phyloP scores from a whole-genome alignment of 2,113 vertebrate species.

The Chloropsis cyanopogon region DNA sequence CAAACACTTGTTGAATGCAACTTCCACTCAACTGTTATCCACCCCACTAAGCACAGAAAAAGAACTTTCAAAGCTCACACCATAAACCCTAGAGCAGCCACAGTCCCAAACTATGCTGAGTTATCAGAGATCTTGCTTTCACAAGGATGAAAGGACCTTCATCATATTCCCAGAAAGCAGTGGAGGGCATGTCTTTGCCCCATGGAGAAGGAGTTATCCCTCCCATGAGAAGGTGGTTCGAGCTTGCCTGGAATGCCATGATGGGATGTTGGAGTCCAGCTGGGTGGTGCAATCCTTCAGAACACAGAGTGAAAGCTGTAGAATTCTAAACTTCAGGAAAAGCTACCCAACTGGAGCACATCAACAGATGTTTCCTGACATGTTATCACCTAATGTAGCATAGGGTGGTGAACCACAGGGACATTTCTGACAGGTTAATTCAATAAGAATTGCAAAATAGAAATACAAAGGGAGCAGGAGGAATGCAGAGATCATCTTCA shows the following conservation, averaged over 20 bases:
- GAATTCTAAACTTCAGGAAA: neutral
- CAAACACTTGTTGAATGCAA: neutral
- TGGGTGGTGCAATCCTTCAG: neutral
- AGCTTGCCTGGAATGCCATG: neutral
- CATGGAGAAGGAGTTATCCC: neutral
- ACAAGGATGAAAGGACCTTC: neutral
- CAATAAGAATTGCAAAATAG: neutral
- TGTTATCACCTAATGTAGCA: neutral
- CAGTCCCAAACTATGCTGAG: neutral
- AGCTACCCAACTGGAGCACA: neutral
- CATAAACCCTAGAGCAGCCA: neutral
- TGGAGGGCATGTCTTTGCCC: neutral
- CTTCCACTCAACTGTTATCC: neutral
- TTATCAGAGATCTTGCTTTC: neutral
- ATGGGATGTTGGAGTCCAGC: neutral
- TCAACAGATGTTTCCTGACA: neutral
- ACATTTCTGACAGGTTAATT: neutral
- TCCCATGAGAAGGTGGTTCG: neutral
- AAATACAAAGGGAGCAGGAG: neutral
- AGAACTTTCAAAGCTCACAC: neutral
- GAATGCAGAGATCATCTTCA: neutral
- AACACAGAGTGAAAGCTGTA: neutral
- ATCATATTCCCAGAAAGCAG: neutral
- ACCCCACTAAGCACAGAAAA: neutral
- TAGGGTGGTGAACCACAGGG: rapidly evolving